Conservation (phyloP, 2,888 invertebrate genomes). For the Tyria jacobaeae region DNA sequence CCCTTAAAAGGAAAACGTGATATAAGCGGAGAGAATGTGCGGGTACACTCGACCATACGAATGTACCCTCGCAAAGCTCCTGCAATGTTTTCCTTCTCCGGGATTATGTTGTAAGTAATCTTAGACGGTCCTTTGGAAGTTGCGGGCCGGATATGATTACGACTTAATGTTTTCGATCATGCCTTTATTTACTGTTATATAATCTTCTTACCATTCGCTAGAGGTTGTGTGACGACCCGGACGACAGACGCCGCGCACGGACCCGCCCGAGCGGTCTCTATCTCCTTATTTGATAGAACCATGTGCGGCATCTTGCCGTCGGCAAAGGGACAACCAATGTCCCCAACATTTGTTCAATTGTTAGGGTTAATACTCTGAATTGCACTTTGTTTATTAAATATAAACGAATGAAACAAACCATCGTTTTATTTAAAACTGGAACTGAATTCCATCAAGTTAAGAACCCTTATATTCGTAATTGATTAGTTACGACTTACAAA, state of each 20-base stretch:
- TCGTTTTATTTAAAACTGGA: conserved; percentile 57
- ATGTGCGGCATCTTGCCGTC: conserved; percentile 67
- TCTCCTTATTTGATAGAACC: conserved; percentile 55
- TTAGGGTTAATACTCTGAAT: conserved; percentile 86
- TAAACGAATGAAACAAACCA: conserved; percentile 81
- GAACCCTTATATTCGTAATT: not conserved
- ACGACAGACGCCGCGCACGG: conserved; percentile 66
- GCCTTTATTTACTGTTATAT: conserved; percentile 71
- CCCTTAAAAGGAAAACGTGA: conserved; percentile 78
- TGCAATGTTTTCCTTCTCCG: conserved; percentile 75
- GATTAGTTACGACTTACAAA: not conserved
- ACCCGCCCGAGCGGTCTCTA: conserved; percentile 40
- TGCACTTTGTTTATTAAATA: conserved; percentile 87
- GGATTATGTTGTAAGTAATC: conserved; percentile 65
- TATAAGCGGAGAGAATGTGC: conserved; percentile 66
- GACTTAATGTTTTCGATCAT: conserved; percentile 69
- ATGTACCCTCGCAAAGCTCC: conserved; percentile 78
- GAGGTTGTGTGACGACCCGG: conserved; percentile 73
- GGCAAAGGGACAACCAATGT: conserved; percentile 72
- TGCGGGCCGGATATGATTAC: conserved; percentile 77
- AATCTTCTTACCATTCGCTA: conserved; percentile 69
- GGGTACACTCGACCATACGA: conserved; percentile 69
- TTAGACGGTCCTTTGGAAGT: conserved; percentile 81
- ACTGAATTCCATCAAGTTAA: not conserved
- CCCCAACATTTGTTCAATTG: conserved; percentile 84